Conservation (phyloP, 2,888 invertebrate species). For the Baccha elongata region DNA sequence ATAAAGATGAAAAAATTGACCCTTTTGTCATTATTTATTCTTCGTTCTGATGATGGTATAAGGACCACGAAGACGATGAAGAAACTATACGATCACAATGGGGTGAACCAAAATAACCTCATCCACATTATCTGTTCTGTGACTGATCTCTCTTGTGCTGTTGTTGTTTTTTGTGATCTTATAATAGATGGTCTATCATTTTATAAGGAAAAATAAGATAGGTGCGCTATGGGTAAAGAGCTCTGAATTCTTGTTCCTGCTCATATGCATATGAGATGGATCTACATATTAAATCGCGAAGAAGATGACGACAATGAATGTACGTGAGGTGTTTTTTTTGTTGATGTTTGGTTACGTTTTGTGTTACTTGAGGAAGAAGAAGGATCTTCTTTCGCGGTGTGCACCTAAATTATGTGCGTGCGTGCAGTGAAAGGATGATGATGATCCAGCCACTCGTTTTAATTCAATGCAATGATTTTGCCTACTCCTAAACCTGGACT, state of each 20-base stretch:
- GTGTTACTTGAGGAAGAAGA: constrained; percentile 32
- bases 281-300: constrained; percentile 71
- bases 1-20: constrained; percentile 60
- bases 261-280: constrained; percentile 71
- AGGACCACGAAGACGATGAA: background rate
- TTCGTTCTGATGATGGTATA: background rate
- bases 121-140: constrained; percentile 65
- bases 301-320: constrained; percentile 38
- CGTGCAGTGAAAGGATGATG: constrained; percentile 69
- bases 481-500: constrained; percentile 59
- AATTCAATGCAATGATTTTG: constrained; percentile 32
- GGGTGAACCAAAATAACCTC: constrained; percentile 74
- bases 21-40: constrained; percentile 59
- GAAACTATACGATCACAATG: constrained; percentile 52
- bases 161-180: constrained; percentile 40
- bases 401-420: constrained; percentile 67
- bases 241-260: constrained; percentile 40
- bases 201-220: constrained; percentile 45
- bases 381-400: constrained; percentile 73
- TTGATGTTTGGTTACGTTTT: constrained; percentile 8
- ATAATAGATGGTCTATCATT: constrained; percentile 58
- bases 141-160: constrained; percentile 55
- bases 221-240: constrained; percentile 56
- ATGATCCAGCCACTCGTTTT: constrained; percentile 46
- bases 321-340: constrained; percentile 66